phyloP scores from a whole-genome alignment of 2,888 invertebrate genomes.

The Sylvicola fuscatus region DNA sequence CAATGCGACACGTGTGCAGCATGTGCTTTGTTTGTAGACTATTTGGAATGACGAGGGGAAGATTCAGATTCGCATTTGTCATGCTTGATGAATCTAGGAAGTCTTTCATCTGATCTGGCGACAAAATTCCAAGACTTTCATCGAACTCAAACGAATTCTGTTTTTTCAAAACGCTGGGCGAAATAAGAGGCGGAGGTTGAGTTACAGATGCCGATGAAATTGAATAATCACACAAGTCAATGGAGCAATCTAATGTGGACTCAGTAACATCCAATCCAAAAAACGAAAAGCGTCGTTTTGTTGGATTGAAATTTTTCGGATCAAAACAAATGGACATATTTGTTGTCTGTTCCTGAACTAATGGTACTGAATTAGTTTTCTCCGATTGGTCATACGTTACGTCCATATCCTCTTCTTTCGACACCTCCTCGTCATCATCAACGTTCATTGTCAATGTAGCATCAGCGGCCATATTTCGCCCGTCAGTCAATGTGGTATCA shows the following conservation, averaged over 20 bases:
- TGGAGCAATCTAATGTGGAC: constrained; percentile 21
- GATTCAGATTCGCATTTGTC: constrained; percentile 34
- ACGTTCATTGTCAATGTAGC: background rate
- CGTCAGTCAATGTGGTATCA: too few relatives aligned
- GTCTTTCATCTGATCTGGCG: constrained; percentile 75
- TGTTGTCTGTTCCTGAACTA: too few relatives aligned
- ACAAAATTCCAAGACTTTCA: constrained; percentile 69
- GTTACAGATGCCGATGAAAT: constrained; percentile 12
- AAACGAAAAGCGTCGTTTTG: constrained; percentile 19
- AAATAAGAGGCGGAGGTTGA: constrained; percentile 6
- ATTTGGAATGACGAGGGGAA: constrained; percentile 15
- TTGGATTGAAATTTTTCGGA: constrained; percentile 5
- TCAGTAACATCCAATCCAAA: constrained; percentile 21
- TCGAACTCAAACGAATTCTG: constrained; percentile 63
- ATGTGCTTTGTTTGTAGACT: constrained; percentile 5
- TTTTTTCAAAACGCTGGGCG: constrained; percentile 25
- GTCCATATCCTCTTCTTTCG: background rate
- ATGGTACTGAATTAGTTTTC: too few relatives aligned
- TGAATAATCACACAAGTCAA: constrained; percentile 23
- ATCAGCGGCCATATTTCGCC: background rate
- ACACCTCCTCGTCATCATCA: constrained; percentile 1
- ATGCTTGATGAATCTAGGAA: constrained; percentile 39
- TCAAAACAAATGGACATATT: background rate
- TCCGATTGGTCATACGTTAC: background rate
- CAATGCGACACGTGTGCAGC: constrained; percentile 31